phyloP scores from a whole-genome alignment of 2,888 invertebrate genomes.

The Cryptocephalus moraei region DNA sequence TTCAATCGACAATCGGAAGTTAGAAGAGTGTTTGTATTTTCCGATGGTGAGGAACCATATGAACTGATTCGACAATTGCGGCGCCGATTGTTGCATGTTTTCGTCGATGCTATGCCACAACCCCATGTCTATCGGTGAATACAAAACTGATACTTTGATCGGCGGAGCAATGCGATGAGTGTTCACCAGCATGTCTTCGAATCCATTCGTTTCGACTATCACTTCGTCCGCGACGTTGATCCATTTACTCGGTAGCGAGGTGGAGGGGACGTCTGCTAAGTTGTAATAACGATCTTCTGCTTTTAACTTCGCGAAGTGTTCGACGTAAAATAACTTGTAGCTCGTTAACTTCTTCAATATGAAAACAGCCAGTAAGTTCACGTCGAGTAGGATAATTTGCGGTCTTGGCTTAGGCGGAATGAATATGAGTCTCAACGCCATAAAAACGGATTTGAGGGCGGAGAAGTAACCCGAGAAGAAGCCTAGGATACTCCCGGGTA shows the following conservation, averaged over 20 bases:
- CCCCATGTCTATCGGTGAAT: conserved; percentile 29
- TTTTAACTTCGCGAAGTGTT: conserved; percentile 21
- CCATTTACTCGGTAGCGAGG: conserved; percentile 24
- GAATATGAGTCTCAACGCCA: conserved; percentile 25
- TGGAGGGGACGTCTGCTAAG: conserved; percentile 23
- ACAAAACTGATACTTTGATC: conserved; percentile 23
- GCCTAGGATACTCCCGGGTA: conserved; percentile 26
- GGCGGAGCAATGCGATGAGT: too few species aligned
- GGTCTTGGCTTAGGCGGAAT: conserved; percentile 26
- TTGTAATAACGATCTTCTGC: conserved; percentile 19
- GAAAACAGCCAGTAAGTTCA: conserved; percentile 23
- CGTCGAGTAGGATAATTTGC: conserved; percentile 27
- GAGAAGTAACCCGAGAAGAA: conserved; percentile 16
- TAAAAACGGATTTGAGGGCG: conserved; percentile 21
- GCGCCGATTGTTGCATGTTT: conserved; percentile 28
- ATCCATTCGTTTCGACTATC: conserved; percentile 27
- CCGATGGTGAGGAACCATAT: conserved; percentile 30
- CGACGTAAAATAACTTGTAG: conserved; percentile 26
- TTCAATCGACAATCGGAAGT: conserved; percentile 29
- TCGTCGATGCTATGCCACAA: conserved; percentile 27
- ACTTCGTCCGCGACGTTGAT: conserved; percentile 30
- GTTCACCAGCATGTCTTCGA: conserved; percentile 24
- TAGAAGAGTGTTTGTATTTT: conserved; percentile 26
- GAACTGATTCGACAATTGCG: conserved; percentile 26
- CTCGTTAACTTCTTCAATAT: conserved; percentile 24